Base-by-base conservation (phyloP, 2,888 invertebrate species). In the Tetanocera ferruginea region DNA sequence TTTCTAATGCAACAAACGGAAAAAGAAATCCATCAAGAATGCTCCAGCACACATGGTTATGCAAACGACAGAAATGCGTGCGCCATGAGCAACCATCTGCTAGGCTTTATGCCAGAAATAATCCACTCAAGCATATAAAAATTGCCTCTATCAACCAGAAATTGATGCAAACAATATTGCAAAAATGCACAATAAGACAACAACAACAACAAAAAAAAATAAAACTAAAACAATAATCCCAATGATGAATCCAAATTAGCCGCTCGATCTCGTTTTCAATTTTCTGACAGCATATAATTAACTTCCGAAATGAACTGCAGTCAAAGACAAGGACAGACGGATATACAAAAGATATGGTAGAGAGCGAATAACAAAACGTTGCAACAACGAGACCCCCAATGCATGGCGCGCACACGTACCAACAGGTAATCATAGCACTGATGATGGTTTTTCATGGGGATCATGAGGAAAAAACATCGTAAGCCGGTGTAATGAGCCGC, bases 231-330 rank as follows among this genome's bases (percentile, higher is more conserved):
- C 19, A 49, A 60, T 31, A 73, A 4, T 31, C 23, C 55, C 79
- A 78, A 72, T 78, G 79, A 76, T 78, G 79, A 82, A 81, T 80
- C 79, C 66, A 81, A 81, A 82, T 82, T 81, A 78, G 77, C 78
- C 78, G 79, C 81, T 79, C 79, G 71, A 81, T 80, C 77, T 81
- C 79, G 79, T 81, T 82, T 83, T 78, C 81, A 83, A 82, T 82
- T 81, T 82, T 76, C 79, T 77, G 55, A 60, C 76, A 77, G 77
- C 55, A 52, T 73, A 80, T 79, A 80, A 83, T 83, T 81, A 83
- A 80, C 81, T 81, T 80, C 79, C 80, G 80, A 82, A 82, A 51
- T 69, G 75, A 72, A 25, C 60, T 62, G 69, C 23, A 55, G 28
- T 67, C 43, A 19, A 23, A 37, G 49, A 71, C 31, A 19, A 28